Conservation (phyloP, 1,140 invertebrate species). For the Lasioglossum baleicum region DNA sequence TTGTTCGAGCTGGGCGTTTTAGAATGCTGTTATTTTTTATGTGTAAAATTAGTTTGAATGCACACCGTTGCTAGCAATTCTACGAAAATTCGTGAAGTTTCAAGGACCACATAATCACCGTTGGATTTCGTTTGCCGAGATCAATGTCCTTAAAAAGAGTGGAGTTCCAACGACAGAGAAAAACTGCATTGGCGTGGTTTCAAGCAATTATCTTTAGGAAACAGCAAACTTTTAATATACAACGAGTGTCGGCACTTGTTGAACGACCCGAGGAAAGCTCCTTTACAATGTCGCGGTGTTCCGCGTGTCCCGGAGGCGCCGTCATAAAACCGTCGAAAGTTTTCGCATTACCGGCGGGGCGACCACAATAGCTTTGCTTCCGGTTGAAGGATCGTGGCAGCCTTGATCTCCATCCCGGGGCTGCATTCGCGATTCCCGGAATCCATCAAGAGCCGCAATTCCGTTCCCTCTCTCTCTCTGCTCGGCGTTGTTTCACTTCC, state of each 20-base stretch:
- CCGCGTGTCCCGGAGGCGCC: neutral
- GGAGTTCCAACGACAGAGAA: no score
- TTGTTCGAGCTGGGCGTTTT: no score
- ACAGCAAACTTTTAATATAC: no score
- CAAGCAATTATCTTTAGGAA: no score
- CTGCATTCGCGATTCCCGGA: conserved; percentile 44
- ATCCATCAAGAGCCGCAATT: conserved; percentile 61
- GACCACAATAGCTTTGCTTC: neutral
- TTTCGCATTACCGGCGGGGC: conserved; percentile 13
- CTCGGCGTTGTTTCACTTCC: conserved; percentile 57
- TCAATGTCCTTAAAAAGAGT: no score
- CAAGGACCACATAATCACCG: no score
- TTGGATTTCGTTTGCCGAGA: no score
- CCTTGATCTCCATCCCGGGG: neutral
- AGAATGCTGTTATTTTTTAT: no score
- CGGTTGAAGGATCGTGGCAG: neutral
- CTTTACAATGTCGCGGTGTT: neutral
- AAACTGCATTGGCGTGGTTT: no score
- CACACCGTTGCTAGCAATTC: no score
- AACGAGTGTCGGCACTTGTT: neutral
- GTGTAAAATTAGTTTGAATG: no score
- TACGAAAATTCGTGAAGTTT: no score
- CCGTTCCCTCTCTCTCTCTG: conserved; percentile 24
- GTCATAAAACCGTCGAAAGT: neutral
- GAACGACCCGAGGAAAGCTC: neutral